Conservation (phyloP, 2,113 vertebrate genomes). For the Thymallus thymallus region DNA sequence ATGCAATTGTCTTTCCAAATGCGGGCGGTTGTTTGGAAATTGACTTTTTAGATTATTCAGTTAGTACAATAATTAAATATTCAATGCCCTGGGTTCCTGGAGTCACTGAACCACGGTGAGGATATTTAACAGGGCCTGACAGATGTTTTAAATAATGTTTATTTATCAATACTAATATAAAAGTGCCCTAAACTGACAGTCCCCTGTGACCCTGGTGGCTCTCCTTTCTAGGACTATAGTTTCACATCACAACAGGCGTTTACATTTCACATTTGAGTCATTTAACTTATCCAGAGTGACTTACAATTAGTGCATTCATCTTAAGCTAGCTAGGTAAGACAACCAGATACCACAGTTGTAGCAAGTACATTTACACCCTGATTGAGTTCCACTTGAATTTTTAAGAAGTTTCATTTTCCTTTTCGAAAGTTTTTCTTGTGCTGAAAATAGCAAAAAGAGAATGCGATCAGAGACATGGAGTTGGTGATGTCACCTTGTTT, state of each 20-base stretch:
- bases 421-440: not conserved
- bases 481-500: not conserved
- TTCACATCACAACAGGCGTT: not conserved
- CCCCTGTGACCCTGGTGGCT: constrained; percentile 40
- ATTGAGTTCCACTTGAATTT: not conserved
- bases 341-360: no score
- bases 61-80: constrained; percentile 80
- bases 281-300: no score
- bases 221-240: not conserved
- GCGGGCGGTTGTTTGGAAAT: constrained; percentile 69
- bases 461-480: not conserved
- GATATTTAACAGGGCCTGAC: constrained; percentile 76
- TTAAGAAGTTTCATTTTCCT: not conserved
- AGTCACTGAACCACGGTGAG: constrained; percentile 70
- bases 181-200: constrained; percentile 56
- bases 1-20: constrained; percentile 74
- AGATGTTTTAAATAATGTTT: constrained; percentile 82
- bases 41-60: constrained; percentile 81
- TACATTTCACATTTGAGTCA: no score
- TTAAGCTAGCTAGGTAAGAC: no score
- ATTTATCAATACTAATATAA: constrained; percentile 78
- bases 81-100: constrained; percentile 73
- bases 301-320: no score
- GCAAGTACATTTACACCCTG: no score
- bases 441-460: not conserved